Evolutionary conservation across 2,113 vertebrate genomes (phyloP).

Genomic region (Hirundichthys speculiger): DNA sequence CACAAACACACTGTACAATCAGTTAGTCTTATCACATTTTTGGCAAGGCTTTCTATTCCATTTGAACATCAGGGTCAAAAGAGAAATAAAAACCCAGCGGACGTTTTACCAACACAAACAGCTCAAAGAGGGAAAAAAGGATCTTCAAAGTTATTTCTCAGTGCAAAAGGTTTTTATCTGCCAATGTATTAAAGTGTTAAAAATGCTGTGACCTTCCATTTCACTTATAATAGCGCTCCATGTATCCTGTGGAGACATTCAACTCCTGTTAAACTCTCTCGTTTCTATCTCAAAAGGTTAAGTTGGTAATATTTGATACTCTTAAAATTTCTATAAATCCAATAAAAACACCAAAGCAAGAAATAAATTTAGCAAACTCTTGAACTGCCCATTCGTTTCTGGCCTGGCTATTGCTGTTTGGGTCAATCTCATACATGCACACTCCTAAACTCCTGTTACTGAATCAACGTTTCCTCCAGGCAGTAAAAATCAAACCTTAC

Average conservation of each 20-base stretch:
- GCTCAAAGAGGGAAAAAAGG: conserved; percentile 2
- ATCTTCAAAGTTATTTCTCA: conserved; percentile 41
- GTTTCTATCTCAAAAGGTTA: conserved; percentile 5
- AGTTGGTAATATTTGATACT: too few relatives aligned
- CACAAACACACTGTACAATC: conserved; percentile 71
- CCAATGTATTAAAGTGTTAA: conserved; percentile 40
- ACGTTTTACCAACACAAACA: conserved; percentile 14
- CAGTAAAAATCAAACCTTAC: too few relatives aligned
- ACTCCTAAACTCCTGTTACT: too few relatives aligned
- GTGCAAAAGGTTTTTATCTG: conserved; percentile 64
- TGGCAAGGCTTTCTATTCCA: conserved; percentile 61
- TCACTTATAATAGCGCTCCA: conserved; percentile 42
- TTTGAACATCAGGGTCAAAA: conserved; percentile 43
- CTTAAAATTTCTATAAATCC: too few relatives aligned
- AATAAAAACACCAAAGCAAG: not conserved
- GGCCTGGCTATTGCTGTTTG: too few relatives aligned
- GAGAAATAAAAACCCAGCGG: conserved; percentile 36
- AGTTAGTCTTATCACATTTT: conserved; percentile 71
- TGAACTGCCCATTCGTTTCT: too few relatives aligned
- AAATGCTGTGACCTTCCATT: conserved; percentile 27
- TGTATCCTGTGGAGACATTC: conserved; percentile 27
- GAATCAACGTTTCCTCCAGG: too few relatives aligned
- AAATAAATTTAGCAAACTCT: not conserved
- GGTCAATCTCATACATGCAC: too few relatives aligned
- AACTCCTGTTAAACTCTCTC: conserved; percentile 17